Evolutionary conservation across 92 coral and sea anemone genomes (phyloP).

Genomic region (Metridium senile): DNA sequence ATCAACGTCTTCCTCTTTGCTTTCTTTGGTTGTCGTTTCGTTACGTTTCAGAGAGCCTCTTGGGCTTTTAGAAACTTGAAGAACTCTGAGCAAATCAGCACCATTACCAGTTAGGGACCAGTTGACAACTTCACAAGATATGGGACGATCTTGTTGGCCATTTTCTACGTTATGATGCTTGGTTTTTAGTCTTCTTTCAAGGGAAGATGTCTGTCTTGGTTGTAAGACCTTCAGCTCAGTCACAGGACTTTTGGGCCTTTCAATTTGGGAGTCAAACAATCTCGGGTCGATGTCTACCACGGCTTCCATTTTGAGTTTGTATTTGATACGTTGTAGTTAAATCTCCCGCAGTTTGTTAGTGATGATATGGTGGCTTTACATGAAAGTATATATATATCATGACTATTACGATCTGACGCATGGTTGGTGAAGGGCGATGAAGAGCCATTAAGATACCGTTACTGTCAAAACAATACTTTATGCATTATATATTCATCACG

Average conservation of each 20-base stretch:
- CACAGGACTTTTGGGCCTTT: conserved; percentile 1
- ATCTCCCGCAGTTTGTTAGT: no score
- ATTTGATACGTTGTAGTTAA: no score
- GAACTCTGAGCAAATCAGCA: neutral
- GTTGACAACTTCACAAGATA: conserved; percentile 18
- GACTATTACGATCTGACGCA: no score
- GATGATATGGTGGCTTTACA: no score
- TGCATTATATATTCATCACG: no score
- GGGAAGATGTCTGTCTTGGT: conserved; percentile 24
- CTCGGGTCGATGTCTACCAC: conserved; percentile 17
- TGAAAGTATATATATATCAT: no score
- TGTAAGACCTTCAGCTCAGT: conserved; percentile 20
- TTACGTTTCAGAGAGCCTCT: conserved; percentile 19
- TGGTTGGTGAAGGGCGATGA: no score
- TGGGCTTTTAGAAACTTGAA: conserved; percentile 28
- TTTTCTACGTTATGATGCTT: conserved; percentile 11
- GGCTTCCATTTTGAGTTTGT: conserved; percentile 11
- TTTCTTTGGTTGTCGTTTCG: neutral
- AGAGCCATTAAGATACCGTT: no score
- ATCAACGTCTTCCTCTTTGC: neutral
- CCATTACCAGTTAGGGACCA: conserved; percentile 16
- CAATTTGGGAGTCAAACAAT: neutral
- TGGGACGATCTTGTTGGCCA: conserved; percentile 5
- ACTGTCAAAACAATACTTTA: no score
- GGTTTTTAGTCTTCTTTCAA: conserved; percentile 18